Conservation (phyloP, 2,888 invertebrate genomes). For the Tineola bisselliella region DNA sequence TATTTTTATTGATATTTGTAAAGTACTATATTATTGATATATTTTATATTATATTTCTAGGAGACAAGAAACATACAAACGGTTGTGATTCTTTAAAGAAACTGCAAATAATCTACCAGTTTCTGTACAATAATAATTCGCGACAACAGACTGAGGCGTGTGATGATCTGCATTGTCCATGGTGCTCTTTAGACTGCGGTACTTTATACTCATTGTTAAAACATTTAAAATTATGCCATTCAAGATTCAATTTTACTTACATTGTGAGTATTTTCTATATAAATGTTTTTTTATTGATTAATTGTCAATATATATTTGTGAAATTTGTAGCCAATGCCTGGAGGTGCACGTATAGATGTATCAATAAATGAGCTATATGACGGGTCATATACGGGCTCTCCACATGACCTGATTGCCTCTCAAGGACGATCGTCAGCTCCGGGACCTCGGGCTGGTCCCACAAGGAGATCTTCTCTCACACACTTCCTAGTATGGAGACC, state of each 20-base stretch:
- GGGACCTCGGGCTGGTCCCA: conserved; percentile 81
- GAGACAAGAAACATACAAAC: conserved; percentile 36
- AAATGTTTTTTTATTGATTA: no score
- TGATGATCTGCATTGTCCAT: conserved; percentile 93
- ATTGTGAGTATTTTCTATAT: conserved; percentile 76
- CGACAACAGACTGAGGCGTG: conserved; percentile 95
- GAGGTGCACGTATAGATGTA: conserved; percentile 91
- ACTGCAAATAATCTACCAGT: conserved; percentile 92
- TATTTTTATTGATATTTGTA: no score
- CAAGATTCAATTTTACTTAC: conserved; percentile 92
- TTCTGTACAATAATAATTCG: conserved; percentile 94
- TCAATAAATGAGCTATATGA: conserved; percentile 95
- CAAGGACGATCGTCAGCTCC: conserved; percentile 76
- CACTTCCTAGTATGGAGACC: conserved; percentile 82
- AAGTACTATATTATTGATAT: no score
- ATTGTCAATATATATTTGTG: no score
- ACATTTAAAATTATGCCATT: conserved; percentile 93
- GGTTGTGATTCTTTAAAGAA: conserved; percentile 33
- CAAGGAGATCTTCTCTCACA: conserved; percentile 79
- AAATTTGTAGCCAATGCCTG: conserved; percentile 78
- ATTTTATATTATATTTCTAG: conserved; percentile 20
- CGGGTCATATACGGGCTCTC: conserved; percentile 94
- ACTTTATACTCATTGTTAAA: conserved; percentile 89
- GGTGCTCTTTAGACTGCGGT: conserved; percentile 93
- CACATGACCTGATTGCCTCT: conserved; percentile 86